These are phyloP conservation scores for Napeogenes inachia DNA, from an alignment of 2,888 invertebrate species.

Conservation along the genomic window DNA sequence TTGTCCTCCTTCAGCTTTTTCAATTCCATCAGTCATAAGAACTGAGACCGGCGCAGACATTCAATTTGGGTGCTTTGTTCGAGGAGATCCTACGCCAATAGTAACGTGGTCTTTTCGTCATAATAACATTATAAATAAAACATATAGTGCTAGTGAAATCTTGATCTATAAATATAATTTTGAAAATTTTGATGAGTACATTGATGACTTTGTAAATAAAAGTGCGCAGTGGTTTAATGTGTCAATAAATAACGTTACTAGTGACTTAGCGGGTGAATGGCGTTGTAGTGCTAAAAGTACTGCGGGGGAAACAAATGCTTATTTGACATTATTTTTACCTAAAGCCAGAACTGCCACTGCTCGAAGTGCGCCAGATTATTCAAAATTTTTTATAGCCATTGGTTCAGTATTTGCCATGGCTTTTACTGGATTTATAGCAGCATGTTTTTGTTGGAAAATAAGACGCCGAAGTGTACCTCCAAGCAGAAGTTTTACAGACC, in stretches of 20 bases:
- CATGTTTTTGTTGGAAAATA: constrained; percentile 78
- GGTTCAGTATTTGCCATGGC: constrained; percentile 83
- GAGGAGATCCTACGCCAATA: constrained; percentile 88
- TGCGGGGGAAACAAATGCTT: constrained; percentile 78
- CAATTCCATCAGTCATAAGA: constrained; percentile 77
- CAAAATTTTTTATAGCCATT: constrained; percentile 83
- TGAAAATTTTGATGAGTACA: constrained; percentile 57
- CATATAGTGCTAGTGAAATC: constrained; percentile 55
- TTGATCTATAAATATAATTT: constrained; percentile 50
- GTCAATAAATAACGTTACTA: constrained; percentile 88
- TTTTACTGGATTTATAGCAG: constrained; percentile 76
- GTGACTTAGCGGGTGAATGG: constrained; percentile 90
- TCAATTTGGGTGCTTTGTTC: constrained; percentile 86
- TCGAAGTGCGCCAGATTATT: constrained; percentile 83
- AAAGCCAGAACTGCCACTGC: constrained; percentile 85
- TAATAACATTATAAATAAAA: constrained; percentile 51
- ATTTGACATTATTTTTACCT: constrained; percentile 74
- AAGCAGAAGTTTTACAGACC: constrained; percentile 87
- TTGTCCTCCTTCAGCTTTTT: constrained; percentile 84
- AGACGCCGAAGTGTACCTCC: constrained; percentile 84
- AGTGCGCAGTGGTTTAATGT: constrained; percentile 86
- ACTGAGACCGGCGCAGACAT: constrained; percentile 90
- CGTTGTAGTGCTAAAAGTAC: constrained; percentile 87
- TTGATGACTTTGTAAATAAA: constrained; percentile 62
- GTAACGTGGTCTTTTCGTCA: constrained; percentile 89